phyloP scores from a whole-genome alignment of 2,888 invertebrate species.

The Stenoptilia bipunctidactyla region DNA sequence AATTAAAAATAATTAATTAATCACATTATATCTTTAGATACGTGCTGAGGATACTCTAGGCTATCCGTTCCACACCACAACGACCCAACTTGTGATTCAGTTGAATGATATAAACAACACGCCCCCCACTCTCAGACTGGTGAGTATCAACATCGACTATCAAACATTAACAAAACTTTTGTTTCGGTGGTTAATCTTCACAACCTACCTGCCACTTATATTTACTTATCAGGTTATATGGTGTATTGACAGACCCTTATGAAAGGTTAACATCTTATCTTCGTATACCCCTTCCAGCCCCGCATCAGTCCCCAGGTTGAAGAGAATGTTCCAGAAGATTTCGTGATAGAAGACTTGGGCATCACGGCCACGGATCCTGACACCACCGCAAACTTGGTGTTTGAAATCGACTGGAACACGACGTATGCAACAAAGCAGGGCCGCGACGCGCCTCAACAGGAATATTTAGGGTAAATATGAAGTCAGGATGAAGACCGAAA shows the following conservation, averaged over 20 bases:
- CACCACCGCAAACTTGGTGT: conserved; percentile 64
- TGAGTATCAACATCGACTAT: conserved; percentile 27
- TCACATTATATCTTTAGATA: conserved; percentile 23
- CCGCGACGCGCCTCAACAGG: conserved; percentile 27
- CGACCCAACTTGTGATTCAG: conserved; percentile 70
- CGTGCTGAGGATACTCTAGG: conserved; percentile 59
- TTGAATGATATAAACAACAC: conserved; percentile 81
- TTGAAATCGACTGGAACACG: conserved; percentile 71
- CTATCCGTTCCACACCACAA: conserved; percentile 51
- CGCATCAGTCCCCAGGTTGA: conserved; percentile 53
- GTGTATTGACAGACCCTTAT: too few relatives aligned
- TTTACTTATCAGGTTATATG: too few relatives aligned
- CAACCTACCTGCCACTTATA: too few relatives aligned
- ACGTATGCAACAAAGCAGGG: conserved; percentile 74
- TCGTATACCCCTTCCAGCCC: conserved; percentile 56
- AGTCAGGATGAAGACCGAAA: neutral
- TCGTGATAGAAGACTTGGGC: conserved; percentile 33
- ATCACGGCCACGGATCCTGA: conserved; percentile 73
- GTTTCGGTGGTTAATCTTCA: too few relatives aligned
- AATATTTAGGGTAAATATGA: conserved; percentile 35
- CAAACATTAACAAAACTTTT: too few relatives aligned
- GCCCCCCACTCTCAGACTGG: conserved; percentile 74
- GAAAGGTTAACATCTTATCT: too few relatives aligned
- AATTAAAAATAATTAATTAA: too few relatives aligned
- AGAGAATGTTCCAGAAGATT: conserved; percentile 63